Conservation (phyloP, 2,113 vertebrate species). For the Myotis davidii region DNA sequence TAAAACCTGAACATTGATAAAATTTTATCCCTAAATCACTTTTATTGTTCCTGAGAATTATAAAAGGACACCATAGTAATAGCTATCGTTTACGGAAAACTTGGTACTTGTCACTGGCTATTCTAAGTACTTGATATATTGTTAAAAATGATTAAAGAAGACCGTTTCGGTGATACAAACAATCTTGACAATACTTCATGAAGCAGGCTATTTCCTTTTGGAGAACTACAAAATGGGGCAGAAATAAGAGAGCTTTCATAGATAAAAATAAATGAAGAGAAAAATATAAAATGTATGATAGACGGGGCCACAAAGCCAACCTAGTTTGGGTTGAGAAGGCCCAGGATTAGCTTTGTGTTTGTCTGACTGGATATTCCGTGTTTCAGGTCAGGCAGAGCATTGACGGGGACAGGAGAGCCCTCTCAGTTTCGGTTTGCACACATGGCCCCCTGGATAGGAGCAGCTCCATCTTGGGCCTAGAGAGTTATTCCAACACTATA, state of each 20-base stretch:
- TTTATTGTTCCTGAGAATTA: background rate
- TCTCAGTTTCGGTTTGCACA: background rate
- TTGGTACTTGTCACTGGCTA: background rate
- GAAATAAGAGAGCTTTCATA: background rate
- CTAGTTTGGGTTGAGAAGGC: background rate
- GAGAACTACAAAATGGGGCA: background rate
- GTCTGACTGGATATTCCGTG: background rate
- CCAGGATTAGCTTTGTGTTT: background rate
- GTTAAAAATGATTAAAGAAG: background rate
- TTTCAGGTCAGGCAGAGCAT: background rate
- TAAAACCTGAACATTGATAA: background rate
- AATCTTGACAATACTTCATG: background rate
- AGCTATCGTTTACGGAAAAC: background rate
- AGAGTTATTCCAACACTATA: background rate
- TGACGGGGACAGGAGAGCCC: background rate
- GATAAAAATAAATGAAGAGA: background rate
- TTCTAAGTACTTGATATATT: background rate
- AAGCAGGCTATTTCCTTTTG: background rate
- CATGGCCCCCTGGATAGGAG: background rate
- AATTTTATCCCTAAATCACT: background rate
- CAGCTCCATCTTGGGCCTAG: background rate
- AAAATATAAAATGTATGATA: background rate
- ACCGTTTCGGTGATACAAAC: background rate
- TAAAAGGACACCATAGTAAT: background rate
- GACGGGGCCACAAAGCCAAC: background rate